Evolutionary conservation across 2,888 invertebrate species (phyloP).

Genomic region (Atherix ibis): DNA sequence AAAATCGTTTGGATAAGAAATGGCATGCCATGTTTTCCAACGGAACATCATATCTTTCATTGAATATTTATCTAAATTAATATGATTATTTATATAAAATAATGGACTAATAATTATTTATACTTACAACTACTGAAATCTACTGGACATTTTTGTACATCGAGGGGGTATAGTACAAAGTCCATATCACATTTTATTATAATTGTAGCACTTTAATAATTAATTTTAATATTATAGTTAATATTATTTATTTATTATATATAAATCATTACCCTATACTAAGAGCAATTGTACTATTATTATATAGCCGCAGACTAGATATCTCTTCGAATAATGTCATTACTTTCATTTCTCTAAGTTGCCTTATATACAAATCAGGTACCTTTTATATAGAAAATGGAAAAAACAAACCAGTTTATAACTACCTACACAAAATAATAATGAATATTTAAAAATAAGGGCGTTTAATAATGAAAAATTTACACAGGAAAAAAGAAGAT

Average conservation of each 20-base stretch:
- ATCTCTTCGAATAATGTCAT: conserved; percentile 45
- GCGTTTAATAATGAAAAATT: too few species aligned
- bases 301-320: conserved; percentile 43
- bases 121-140: conserved; percentile 50
- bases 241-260: too few species aligned
- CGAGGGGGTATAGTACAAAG: conserved; percentile 45
- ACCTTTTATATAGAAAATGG: too few species aligned
- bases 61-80: conserved; percentile 41
- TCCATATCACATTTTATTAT: conserved; percentile 51
- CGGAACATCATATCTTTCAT: conserved; percentile 43
- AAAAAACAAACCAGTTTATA: conserved; percentile 2
- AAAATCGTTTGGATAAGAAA: conserved; percentile 37
- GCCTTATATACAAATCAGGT: conserved; percentile 47
- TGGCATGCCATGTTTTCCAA: conserved; percentile 41
- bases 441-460: too few species aligned
- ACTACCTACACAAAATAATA: too few species aligned
- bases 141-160: conserved; percentile 46
- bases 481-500: too few species aligned
- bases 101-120: background rate
- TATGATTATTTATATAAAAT: too few species aligned
- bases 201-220: conserved; percentile 39
- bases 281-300: conserved; percentile 45
- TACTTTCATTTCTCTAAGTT: conserved; percentile 44
- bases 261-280: conserved; percentile 51
- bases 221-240: conserved; percentile 9